A percentile compares a stretch with the other conserved stretches of the same genome.
Conservation (phyloP, 2,113 vertebrate genomes). For the Redunca redunca region DNA sequence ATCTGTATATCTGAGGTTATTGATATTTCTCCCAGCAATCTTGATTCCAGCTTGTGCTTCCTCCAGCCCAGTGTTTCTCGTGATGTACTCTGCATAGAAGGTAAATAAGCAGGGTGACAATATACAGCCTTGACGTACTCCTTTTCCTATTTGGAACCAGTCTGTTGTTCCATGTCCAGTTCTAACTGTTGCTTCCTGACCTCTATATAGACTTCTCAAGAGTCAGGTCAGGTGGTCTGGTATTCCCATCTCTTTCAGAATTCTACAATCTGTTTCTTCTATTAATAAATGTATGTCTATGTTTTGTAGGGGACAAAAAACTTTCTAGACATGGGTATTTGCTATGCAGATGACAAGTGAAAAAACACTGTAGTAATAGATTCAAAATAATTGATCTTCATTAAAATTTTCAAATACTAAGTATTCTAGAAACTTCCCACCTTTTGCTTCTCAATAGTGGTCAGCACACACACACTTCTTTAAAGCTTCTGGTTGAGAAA, state of each 20-base stretch:
- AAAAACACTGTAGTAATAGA: neutral
- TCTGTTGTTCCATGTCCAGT: neutral
- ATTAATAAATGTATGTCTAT: neutral
- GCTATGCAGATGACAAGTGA: neutral
- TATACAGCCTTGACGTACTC: neutral
- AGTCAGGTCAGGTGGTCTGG: neutral
- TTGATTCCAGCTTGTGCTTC: neutral
- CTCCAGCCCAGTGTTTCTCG: neutral
- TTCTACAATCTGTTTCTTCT: neutral
- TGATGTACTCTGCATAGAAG: neutral
- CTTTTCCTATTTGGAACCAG: neutral
- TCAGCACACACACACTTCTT: neutral
- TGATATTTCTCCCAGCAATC: neutral
- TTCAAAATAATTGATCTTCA: neutral
- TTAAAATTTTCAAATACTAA: neutral
- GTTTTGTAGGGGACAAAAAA: neutral
- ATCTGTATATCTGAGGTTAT: neutral
- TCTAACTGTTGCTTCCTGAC: neutral
- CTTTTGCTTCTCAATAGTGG: neutral
- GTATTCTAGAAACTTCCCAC: neutral
- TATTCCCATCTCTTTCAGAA: neutral
- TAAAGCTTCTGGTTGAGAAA: neutral
- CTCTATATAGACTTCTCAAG: neutral
- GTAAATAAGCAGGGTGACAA: neutral
- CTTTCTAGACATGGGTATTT: neutral